Conservation (phyloP, 2,113 vertebrate species). For the Thryonomys swinderianus region DNA sequence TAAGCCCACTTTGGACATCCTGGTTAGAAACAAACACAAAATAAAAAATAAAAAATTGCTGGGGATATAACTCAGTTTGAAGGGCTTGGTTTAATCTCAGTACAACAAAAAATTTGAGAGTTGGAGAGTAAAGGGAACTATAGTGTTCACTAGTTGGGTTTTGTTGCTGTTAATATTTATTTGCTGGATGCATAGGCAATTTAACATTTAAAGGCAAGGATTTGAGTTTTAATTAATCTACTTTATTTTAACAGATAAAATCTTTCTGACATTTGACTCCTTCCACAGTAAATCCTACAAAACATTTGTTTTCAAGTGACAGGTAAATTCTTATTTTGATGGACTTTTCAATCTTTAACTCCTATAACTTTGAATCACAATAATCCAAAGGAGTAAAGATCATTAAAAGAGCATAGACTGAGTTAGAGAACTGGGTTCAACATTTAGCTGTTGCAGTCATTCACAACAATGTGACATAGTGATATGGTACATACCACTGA, state of each 20-base stretch:
- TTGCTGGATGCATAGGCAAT: background rate
- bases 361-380: background rate
- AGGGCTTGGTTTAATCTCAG: background rate
- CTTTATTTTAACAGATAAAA: constrained; percentile 12
- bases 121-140: background rate
- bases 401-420: background rate
- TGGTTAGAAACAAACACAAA: background rate
- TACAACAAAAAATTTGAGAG: background rate
- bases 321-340: constrained; percentile 24
- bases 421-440: background rate
- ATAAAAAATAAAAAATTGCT: background rate
- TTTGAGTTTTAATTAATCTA: background rate
- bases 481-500: background rate
- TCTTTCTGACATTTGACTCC: constrained; percentile 19
- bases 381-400: background rate
- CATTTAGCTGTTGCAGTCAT: background rate
- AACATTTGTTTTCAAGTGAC: constrained; percentile 11
- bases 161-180: background rate
- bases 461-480: background rate
- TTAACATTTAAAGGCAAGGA: constrained; percentile 15
- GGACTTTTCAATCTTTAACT: background rate
- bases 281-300: background rate
- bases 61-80: background rate
- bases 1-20: background rate
- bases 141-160: background rate